Evolutionary conservation across 1,140 invertebrate genomes (phyloP), one percentile per base, ranked within the genome.

Genomic region (Hylaeus anthracinus): DNA sequence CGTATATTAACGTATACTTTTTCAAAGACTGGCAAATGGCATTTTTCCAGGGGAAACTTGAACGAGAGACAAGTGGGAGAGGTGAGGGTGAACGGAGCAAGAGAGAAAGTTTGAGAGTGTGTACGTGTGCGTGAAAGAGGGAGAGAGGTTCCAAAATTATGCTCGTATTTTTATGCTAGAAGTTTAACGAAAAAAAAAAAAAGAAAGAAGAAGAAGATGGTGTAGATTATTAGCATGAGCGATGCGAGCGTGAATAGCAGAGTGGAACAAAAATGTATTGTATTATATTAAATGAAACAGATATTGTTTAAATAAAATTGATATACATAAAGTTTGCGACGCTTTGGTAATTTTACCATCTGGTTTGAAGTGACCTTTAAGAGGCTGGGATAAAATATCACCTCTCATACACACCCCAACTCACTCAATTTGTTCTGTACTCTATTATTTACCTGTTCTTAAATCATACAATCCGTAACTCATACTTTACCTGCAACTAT

Each of bases 291-390:
- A 87, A 90, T 88, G 81, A 92, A 90, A 84, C 88, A 88, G 76
- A 91, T 90, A 91, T 91, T 91, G 90, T 91, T 92, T 92, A 91
- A 91, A 92, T 91, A 91, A 92, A 92, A 91, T 91, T 91, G 86
- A 92, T 91, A 91, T 92, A 88, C 86, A 89, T 89, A 86, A 87
- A 84, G 39, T 26, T 43, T 53, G 5, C 6, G 5, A 26, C 15
- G 12, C 0, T 5, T 73, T 63, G 39, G 3, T 51, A 3, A 67
- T 67, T 67, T 67, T 26, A 10, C 51, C 51, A 51, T 26, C 26
- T 26, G 26, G 0, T 26, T 26, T 26, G 26, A 26, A 26, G 26
- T 26, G 26, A 26, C 26, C 26, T 26, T 26, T 26, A 26, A 26
- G 26, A 26, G 26, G 26, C 26, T 26, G 26, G 26, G 26, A 26